These are phyloP conservation scores for Coilia nasus DNA, from an alignment of 2,797 vertebrate genomes.

Conservation along the genomic window DNA sequence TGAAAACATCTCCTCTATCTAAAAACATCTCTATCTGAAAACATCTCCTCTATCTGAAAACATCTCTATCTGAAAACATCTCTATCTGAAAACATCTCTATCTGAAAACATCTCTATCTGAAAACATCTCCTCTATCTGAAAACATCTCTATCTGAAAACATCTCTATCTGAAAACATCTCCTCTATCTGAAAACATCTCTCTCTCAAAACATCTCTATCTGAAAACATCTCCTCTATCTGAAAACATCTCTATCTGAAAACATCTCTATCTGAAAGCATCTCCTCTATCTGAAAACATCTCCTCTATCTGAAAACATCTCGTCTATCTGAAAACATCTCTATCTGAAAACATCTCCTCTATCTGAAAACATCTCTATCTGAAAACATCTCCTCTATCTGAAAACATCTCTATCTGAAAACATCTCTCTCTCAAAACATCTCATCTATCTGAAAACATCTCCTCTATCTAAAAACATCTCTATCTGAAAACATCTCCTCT, in stretches of 20 bases:
- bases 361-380: not conserved
- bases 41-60: not conserved
- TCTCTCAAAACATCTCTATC: no score
- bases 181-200: not conserved
- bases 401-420: not conserved
- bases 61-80: not conserved
- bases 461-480: not conserved
- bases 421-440: not conserved
- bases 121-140: not conserved
- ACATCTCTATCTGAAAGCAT: not conserved
- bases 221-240: not conserved
- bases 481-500: not conserved
- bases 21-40: not conserved
- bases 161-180: not conserved
- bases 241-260: not conserved
- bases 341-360: not conserved
- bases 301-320: not conserved
- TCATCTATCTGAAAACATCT: not conserved
- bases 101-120: not conserved
- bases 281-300: not conserved
- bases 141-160: not conserved
- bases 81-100: not conserved
- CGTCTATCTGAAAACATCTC: not conserved
- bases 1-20: not conserved
- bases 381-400: not conserved